These are phyloP conservation scores for Thymelicus acteon DNA, from an alignment of 2,888 invertebrate genomes.

Conservation along the genomic window DNA sequence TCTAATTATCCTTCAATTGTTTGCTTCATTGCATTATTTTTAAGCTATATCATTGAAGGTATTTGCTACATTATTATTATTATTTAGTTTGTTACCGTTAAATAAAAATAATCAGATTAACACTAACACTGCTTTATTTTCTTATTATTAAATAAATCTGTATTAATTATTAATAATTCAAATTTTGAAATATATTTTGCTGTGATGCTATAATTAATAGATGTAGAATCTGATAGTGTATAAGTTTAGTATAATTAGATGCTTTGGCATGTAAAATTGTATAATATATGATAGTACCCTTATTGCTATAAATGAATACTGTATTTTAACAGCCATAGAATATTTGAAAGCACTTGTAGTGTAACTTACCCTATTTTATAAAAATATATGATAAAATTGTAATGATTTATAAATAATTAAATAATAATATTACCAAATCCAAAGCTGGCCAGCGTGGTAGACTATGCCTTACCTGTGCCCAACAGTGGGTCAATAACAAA, in stretches of 20 bases:
- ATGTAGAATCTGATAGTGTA: not conserved
- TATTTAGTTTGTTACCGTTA: not conserved
- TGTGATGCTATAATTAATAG: too few relatives aligned
- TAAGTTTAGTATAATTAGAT: not conserved
- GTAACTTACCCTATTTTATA: constrained; percentile 7
- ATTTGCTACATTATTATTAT: not conserved
- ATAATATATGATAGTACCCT: not conserved
- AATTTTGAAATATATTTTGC: too few relatives aligned
- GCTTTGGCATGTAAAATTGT: not conserved
- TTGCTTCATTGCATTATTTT: not conserved
- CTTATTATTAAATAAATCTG: too few relatives aligned
- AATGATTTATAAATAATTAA: not conserved
- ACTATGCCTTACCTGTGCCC: too few relatives aligned
- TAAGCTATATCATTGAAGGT: not conserved
- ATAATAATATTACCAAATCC: not conserved
- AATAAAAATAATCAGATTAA: too few relatives aligned
- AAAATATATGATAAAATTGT: not conserved
- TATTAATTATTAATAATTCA: too few relatives aligned
- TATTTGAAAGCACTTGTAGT: constrained; percentile 8
- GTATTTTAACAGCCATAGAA: constrained; percentile 11
- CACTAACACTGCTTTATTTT: too few relatives aligned
- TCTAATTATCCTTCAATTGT: not conserved
- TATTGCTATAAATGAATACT: constrained; percentile 4
- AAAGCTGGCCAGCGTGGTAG: too few relatives aligned
- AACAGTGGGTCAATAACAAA: too few relatives aligned